phyloP scores from a whole-genome alignment of 2,888 invertebrate genomes.

The Caenorhabditis macrosperma region DNA sequence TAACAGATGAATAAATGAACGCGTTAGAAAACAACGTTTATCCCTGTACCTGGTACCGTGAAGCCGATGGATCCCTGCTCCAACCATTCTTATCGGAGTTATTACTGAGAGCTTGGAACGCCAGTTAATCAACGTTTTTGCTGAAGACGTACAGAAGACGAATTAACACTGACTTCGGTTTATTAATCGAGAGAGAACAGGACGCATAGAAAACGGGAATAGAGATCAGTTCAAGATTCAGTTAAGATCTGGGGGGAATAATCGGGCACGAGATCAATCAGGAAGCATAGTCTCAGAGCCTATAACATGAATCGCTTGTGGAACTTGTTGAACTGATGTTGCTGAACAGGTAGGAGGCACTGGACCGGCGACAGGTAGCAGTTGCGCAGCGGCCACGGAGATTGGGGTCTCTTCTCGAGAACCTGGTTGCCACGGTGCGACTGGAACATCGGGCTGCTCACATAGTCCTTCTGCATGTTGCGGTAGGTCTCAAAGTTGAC shows the following conservation, averaged over 20 bases:
- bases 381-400: slow-evolving; percentile 56
- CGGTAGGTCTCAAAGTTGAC: slow-evolving; percentile 43
- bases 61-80: too few species aligned
- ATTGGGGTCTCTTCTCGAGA: slow-evolving; percentile 52
- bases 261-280: background rate
- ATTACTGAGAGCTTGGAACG: too few species aligned
- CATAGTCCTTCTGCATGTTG: slow-evolving; percentile 46
- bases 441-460: slow-evolving; percentile 30
- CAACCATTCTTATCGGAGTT: too few species aligned
- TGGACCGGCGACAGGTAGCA: slow-evolving; percentile 61
- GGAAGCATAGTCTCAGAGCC: slow-evolving; percentile 2
- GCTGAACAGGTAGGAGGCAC: slow-evolving; percentile 57
- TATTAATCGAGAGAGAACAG: slow-evolving; percentile 11
- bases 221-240: slow-evolving; percentile 1
- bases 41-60: too few species aligned
- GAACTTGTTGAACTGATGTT: slow-evolving; percentile 58
- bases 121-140: too few species aligned
- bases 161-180: slow-evolving; percentile 26
- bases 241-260: background rate
- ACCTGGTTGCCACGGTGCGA: slow-evolving; percentile 16
- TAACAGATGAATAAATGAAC: too few species aligned
- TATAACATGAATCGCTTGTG: slow-evolving; percentile 57
- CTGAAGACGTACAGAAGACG: too few species aligned
- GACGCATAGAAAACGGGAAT: slow-evolving; percentile 20
- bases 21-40: too few species aligned